Conservation (phyloP, 2,113 vertebrate species). For the Chamaea fasciata region DNA sequence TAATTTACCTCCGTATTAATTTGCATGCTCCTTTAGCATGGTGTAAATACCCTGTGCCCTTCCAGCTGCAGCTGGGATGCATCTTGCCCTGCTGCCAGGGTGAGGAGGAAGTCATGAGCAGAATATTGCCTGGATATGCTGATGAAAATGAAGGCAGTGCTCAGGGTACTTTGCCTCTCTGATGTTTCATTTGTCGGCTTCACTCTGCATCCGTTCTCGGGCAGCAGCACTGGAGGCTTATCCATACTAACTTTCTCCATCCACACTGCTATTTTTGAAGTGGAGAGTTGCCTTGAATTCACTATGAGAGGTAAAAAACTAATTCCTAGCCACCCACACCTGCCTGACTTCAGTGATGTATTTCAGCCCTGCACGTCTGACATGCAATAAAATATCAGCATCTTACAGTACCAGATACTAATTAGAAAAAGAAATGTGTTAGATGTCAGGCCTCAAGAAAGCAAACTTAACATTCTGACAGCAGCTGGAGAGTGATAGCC, state of each 20-base stretch:
- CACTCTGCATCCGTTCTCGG: neutral
- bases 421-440: slow-evolving; percentile 38
- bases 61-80: neutral
- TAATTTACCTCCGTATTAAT: neutral
- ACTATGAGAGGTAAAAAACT: neutral
- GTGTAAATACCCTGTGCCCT: neutral
- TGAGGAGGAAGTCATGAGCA: neutral
- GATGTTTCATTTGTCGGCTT: neutral
- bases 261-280: neutral
- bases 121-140: neutral
- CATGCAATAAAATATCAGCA: neutral
- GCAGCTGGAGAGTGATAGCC: slow-evolving; percentile 49
- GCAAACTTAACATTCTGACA: slow-evolving; percentile 44
- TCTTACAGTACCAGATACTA: slow-evolving; percentile 21
- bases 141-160: neutral
- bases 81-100: neutral
- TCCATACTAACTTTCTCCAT: neutral
- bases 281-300: neutral
- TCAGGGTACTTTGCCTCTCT: neutral
- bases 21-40: neutral
- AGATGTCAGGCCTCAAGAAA: slow-evolving; percentile 22
- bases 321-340: neutral
- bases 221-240: neutral
- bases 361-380: slow-evolving; percentile 14
- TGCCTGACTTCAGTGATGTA: neutral